Percentiles rank a stretch among this genome's conserved stretches.
Evolutionary conservation across 2,113 vertebrate genomes (phyloP).

Genomic region (Prunella himalayana): DNA sequence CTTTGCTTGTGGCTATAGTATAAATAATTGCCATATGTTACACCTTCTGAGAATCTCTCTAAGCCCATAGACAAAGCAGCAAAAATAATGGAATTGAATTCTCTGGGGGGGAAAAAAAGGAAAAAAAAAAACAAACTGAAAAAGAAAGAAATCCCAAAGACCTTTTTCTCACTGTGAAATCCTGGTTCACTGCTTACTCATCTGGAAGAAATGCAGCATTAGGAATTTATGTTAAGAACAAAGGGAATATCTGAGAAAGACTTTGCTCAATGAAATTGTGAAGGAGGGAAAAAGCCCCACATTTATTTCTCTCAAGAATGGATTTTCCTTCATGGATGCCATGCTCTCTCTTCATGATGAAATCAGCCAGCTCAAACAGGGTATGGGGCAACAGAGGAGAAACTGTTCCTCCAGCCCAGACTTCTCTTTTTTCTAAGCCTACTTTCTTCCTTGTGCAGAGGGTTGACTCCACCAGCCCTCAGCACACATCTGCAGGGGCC

Average conservation of each 20-base stretch:
- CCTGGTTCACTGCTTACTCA: conserved; percentile 35
- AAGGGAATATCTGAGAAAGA: not conserved
- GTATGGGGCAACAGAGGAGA: not conserved
- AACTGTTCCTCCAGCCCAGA: not conserved
- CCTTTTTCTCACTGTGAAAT: conserved; percentile 23
- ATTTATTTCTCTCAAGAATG: not conserved
- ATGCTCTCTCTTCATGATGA: not conserved
- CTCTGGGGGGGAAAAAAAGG: not conserved
- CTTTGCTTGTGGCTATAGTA: not conserved
- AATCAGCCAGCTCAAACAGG: not conserved
- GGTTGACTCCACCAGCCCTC: not conserved
- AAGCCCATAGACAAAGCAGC: not conserved
- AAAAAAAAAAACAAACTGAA: not conserved
- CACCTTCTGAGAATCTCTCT: not conserved
- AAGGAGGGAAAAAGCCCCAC: not conserved
- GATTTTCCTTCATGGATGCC: not conserved
- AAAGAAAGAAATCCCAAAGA: not conserved
- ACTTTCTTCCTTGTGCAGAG: not conserved
- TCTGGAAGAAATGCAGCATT: conserved; percentile 49
- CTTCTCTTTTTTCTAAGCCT: not conserved
- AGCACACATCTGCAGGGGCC: not conserved
- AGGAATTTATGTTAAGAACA: conserved; percentile 18
- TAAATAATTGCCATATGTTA: not conserved
- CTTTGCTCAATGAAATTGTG: not conserved
- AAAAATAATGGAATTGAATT: not conserved